Percentiles rank a stretch among this genome's conserved stretches.
Conservation (phyloP, 2,797 vertebrate species). For the Coranthus polyacanthus region DNA sequence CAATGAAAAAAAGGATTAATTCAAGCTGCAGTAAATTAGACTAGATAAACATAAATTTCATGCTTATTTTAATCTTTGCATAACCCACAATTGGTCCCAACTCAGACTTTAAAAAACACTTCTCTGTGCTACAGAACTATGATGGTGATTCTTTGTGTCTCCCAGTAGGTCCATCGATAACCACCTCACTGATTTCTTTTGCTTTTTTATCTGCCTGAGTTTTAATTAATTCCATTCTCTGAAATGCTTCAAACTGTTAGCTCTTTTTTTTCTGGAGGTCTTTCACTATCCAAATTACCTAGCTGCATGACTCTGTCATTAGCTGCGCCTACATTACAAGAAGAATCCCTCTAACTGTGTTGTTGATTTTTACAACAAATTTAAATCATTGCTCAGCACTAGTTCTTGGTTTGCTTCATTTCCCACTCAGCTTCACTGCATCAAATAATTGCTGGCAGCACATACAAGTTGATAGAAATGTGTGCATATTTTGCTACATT, state of each 20-base stretch:
- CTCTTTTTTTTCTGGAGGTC: constrained; percentile 17
- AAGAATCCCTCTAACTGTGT: too few species aligned
- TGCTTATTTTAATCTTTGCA: constrained; percentile 42
- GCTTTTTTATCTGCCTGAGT: constrained; percentile 6
- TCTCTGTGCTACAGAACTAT: constrained; percentile 23
- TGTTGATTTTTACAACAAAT: constrained; percentile 54
- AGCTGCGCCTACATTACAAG: constrained; percentile 38
- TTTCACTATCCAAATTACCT: constrained; percentile 53
- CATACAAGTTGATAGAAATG: constrained; percentile 37
- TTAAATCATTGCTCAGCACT: constrained; percentile 30
- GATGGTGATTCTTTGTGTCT: constrained; percentile 30
- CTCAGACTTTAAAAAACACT: constrained; percentile 18
- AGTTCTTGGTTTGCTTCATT: constrained; percentile 37
- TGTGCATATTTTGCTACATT: constrained; percentile 15
- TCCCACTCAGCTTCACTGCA: constrained; percentile 10
- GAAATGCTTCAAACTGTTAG: constrained; percentile 26
- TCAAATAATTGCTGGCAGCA: constrained; percentile 24
- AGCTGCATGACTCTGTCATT: constrained; percentile 26
- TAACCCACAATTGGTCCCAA: constrained; percentile 19
- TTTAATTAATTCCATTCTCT: constrained; percentile 53
- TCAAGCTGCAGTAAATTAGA: background rate
- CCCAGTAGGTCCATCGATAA: constrained; percentile 27
- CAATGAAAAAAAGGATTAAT: too few species aligned
- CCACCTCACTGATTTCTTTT: constrained; percentile 18
- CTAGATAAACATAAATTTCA: constrained; percentile 44